A percentile compares a stretch with the other conserved stretches of the same genome.
Evolutionary conservation across 1,140 invertebrate genomes (phyloP).

Genomic region (Polypedilum vanderplanki): DNA sequence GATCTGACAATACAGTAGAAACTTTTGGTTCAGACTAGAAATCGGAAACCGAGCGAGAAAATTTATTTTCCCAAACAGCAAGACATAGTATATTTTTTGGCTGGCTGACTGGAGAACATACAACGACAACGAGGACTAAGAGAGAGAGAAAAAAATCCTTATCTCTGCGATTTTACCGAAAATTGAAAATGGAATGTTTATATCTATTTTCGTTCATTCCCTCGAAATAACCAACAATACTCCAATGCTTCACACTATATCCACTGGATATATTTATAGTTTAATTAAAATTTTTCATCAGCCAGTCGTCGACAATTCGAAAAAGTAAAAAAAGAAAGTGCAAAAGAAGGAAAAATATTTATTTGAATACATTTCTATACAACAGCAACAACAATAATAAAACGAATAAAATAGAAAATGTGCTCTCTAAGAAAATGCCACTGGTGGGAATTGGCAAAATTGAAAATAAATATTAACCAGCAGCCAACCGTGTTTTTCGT

Average conservation of each 20-base stretch:
- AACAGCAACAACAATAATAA: neutral
- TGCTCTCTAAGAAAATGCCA: neutral
- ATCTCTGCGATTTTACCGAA: neutral
- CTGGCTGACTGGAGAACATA: neutral
- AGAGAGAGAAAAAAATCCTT: neutral
- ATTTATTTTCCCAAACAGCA: constrained; percentile 12
- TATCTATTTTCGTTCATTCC: neutral
- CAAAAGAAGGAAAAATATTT: neutral
- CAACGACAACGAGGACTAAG: too few relatives aligned
- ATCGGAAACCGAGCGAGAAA: constrained; percentile 22
- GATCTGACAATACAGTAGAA: neutral
- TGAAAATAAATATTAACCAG: constrained; percentile 19
- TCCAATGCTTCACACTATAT: neutral
- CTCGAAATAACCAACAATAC: too few relatives aligned
- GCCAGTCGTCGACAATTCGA: neutral
- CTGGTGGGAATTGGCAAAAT: constrained; percentile 11
- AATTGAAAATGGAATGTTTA: constrained; percentile 29
- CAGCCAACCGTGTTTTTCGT: neutral
- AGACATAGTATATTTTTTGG: neutral
- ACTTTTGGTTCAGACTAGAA: neutral
- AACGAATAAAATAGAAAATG: neutral
- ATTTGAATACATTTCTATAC: neutral
- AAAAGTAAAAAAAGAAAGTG: neutral
- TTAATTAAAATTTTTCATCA: constrained; percentile 24
- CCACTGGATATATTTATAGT: constrained; percentile 28